A percentile compares a stretch with the other conserved stretches of the same genome.
Evolutionary conservation across 2,797 vertebrate species (phyloP).

Genomic region (Labeo calbasu): DNA sequence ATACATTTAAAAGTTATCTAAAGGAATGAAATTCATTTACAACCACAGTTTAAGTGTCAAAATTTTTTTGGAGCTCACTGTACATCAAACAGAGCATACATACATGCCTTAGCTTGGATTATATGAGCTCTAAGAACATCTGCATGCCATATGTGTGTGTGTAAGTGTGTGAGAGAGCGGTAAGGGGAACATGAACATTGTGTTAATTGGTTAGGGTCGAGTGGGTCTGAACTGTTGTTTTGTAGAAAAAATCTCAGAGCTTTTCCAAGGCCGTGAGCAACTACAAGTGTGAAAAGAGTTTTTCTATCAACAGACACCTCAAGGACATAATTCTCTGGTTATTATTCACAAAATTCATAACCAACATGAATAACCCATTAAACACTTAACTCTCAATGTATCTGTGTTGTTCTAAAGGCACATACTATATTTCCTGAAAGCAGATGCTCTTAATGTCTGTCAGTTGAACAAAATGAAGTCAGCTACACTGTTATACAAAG

Average conservation of each 20-base stretch:
- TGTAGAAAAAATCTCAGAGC: background rate
- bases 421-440: background rate
- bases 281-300: conserved; percentile 24
- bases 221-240: conserved; percentile 32
- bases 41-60: background rate
- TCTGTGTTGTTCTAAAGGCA: background rate
- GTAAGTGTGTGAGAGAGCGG: background rate
- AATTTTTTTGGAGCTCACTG: background rate
- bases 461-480: background rate
- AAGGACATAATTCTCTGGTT: conserved; percentile 10
- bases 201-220: conserved; percentile 30
- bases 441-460: background rate
- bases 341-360: background rate
- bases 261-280: conserved; percentile 11
- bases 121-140: conserved; percentile 1
- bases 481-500: background rate
- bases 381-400: background rate
- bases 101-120: background rate
- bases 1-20: background rate
- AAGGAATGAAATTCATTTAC: background rate
- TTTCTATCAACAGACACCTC: conserved; percentile 10
- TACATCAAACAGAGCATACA: background rate
- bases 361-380: conserved; percentile 26
- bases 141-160: background rate
- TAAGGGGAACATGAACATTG: background rate